A percentile compares a stretch with the other conserved stretches of the same genome.
Conservation (phyloP, 2,797 vertebrate genomes). For the Podarcis siculus region DNA sequence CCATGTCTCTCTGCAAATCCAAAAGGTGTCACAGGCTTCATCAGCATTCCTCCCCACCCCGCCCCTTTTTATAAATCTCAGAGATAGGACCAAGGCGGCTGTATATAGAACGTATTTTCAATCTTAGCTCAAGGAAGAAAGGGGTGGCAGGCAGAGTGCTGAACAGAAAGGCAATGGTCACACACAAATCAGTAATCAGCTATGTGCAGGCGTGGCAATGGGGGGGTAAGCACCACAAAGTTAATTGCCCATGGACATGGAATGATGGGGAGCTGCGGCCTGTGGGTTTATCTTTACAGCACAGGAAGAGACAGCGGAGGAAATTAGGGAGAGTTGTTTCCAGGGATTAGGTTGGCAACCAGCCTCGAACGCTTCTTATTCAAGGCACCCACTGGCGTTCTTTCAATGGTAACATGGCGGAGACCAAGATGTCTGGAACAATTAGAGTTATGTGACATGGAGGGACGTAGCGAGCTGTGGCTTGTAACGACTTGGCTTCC, state of each 20-base stretch:
- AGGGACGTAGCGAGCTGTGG: not conserved
- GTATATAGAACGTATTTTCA: not conserved
- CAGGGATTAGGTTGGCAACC: slow-evolving; percentile 19
- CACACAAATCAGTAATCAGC: slow-evolving; percentile 22
- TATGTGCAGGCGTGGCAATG: not conserved
- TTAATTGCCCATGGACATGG: not conserved
- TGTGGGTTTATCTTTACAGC: not conserved
- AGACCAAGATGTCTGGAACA: slow-evolving; percentile 19
- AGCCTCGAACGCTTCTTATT: slow-evolving; percentile 13
- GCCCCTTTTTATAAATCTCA: not conserved
- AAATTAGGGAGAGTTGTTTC: not conserved
- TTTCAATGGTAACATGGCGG: not conserved
- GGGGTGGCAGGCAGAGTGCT: not conserved
- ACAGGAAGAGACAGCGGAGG: not conserved
- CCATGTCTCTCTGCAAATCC: slow-evolving; percentile 33
- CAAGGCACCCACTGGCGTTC: slow-evolving; percentile 21
- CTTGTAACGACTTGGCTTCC: not conserved
- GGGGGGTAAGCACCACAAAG: not conserved
- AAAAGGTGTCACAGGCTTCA: slow-evolving; percentile 39
- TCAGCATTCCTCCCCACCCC: not conserved
- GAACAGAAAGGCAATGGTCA: not conserved
- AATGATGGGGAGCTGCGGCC: not conserved
- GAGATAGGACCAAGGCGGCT: not conserved
- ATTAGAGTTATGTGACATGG: not conserved
- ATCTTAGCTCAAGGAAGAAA: not conserved